phyloP scores from a whole-genome alignment of 2,888 invertebrate species.

The Trissolcus japonicus region DNA sequence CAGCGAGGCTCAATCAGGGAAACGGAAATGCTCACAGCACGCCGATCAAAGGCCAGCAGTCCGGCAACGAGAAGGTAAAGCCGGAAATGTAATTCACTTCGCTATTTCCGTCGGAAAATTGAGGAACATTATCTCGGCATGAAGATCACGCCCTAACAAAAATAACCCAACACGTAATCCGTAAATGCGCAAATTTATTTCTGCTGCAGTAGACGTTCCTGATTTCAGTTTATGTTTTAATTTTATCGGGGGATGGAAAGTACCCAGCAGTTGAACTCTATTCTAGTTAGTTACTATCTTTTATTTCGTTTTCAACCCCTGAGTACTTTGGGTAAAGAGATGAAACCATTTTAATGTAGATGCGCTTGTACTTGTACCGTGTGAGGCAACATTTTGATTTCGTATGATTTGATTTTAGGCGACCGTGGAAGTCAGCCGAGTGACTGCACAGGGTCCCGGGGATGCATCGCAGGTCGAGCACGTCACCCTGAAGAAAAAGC shows the following conservation, averaged over 20 bases:
- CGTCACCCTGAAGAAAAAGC: constrained; percentile 95
- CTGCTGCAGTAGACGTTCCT: constrained; percentile 13
- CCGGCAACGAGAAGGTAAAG: constrained; percentile 72
- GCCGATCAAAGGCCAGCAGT: constrained; percentile 71
- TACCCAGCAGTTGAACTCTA: constrained; percentile 50
- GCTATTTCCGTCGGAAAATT: constrained; percentile 58
- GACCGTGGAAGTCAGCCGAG: constrained; percentile 84
- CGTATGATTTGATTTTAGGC: constrained; percentile 63
- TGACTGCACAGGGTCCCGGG: constrained; percentile 84
- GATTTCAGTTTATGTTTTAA: no score
- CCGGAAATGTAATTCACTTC: constrained; percentile 58
- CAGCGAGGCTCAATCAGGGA: constrained; percentile 68
- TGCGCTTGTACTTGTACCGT: neutral
- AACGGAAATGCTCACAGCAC: constrained; percentile 74
- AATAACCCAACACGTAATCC: constrained; percentile 51
- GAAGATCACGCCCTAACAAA: constrained; percentile 54
- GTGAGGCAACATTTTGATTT: neutral
- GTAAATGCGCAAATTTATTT: constrained; percentile 27
- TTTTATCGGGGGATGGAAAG: neutral
- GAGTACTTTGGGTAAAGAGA: constrained; percentile 21
- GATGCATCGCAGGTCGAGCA: constrained; percentile 89
- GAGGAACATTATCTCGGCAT: constrained; percentile 55
- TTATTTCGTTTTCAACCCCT: constrained; percentile 25
- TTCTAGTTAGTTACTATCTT: constrained; percentile 33
- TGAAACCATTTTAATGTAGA: neutral